Percentiles rank a stretch among this genome's conserved stretches.
These are phyloP conservation scores for Habroteleia sp. DNA, from an alignment of 2,888 invertebrate genomes.

Conservation along the genomic window DNA sequence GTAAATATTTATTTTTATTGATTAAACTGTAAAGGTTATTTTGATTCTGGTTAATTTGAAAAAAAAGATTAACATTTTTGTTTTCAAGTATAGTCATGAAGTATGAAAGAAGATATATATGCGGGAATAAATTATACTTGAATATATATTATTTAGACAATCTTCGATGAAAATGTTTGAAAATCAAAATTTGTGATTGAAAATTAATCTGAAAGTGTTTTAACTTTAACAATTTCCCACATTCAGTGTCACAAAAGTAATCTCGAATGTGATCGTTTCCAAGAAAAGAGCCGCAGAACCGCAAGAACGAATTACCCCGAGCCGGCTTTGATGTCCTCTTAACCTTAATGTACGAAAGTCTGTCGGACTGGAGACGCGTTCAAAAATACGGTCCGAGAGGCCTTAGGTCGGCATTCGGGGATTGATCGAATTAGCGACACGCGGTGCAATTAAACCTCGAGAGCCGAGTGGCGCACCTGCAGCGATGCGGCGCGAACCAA, in stretches of 20 bases:
- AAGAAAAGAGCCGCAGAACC: conserved; percentile 9
- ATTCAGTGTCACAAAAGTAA: background rate
- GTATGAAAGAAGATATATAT: too few species aligned
- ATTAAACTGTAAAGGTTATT: too few species aligned
- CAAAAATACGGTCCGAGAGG: conserved; percentile 7
- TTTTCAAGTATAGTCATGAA: too few species aligned
- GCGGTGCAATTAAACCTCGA: conserved; percentile 65
- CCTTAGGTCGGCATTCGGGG: conserved; percentile 48
- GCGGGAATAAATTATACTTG: too few species aligned
- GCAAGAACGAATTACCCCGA: conserved; percentile 21
- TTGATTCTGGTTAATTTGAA: too few species aligned
- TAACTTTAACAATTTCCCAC: too few species aligned
- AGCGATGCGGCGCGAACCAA: conserved; percentile 60
- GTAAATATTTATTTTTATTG: too few species aligned
- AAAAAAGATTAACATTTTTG: too few species aligned
- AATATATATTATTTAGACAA: too few species aligned
- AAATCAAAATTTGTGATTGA: too few species aligned
- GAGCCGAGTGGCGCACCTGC: conserved; percentile 63
- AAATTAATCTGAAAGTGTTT: too few species aligned
- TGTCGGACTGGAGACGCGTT: conserved; percentile 8
- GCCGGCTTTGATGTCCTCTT: conserved; percentile 10
- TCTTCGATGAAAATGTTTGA: too few species aligned
- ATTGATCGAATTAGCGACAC: conserved; percentile 73
- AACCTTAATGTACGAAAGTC: conserved; percentile 25
- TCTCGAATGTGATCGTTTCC: conserved; percentile 4